A percentile compares a stretch with the other conserved stretches of the same genome.
These are phyloP conservation scores for Dreissena polymorpha DNA, from an alignment of 1,140 invertebrate species.

Conservation along the genomic window DNA sequence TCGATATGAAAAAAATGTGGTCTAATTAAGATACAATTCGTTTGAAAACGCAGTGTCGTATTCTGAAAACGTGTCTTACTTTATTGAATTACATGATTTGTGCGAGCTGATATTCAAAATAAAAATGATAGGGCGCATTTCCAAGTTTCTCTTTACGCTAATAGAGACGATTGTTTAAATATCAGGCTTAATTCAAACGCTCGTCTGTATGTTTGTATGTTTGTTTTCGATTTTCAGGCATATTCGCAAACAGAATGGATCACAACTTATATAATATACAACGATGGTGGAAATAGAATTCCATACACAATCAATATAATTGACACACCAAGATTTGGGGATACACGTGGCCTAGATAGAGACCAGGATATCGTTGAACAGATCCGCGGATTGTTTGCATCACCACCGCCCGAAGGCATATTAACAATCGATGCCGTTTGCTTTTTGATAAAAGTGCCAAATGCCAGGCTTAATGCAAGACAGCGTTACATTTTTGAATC, in stretches of 20 bases:
- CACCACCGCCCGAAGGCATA: background rate
- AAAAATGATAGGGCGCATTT: no score
- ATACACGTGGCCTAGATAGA: slow-evolving; percentile 52
- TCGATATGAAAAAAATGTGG: no score
- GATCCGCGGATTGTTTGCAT: background rate
- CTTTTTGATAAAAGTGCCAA: slow-evolving; percentile 9
- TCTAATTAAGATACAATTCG: no score
- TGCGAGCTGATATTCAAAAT: no score
- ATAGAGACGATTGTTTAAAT: no score
- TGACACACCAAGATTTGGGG: slow-evolving; percentile 48
- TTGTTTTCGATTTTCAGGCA: slow-evolving; percentile 3
- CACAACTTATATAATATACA: slow-evolving; percentile 37
- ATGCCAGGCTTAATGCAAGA: background rate
- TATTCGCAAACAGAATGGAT: slow-evolving; percentile 49
- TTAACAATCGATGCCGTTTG: slow-evolving; percentile 53
- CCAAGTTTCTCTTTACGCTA: no score
- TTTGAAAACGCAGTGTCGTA: no score
- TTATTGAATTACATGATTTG: no score
- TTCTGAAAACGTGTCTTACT: no score
- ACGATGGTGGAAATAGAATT: background rate
- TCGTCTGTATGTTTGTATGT: no score
- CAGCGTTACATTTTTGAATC: slow-evolving; percentile 12
- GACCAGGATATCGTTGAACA: slow-evolving; percentile 4
- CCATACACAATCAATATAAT: slow-evolving; percentile 29
- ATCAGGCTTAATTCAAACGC: no score